These are phyloP conservation scores for Leptocoma aspasia DNA, from an alignment of 2,113 vertebrate species.

Conservation along the genomic window DNA sequence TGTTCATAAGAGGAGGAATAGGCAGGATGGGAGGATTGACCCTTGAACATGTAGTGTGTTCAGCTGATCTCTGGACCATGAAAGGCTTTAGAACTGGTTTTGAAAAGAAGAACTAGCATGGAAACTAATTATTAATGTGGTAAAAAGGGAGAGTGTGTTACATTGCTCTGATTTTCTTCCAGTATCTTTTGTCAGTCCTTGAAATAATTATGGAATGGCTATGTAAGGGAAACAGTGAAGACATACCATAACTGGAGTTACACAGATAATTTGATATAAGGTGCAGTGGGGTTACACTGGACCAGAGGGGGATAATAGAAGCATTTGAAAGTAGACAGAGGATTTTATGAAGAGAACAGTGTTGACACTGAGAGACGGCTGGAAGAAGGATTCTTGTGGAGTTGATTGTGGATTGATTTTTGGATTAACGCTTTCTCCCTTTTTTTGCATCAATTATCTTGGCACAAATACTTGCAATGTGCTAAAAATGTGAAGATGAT, in stretches of 20 bases:
- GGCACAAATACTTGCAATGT: background rate
- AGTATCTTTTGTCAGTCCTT: background rate
- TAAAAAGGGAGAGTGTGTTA: background rate
- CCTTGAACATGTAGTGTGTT: background rate
- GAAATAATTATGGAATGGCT: background rate
- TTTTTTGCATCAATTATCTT: background rate
- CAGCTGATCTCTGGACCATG: background rate
- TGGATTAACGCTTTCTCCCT: background rate
- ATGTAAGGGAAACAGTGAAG: background rate
- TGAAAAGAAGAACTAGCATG: background rate
- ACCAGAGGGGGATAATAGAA: background rate
- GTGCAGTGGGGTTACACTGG: background rate
- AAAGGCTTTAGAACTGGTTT: background rate
- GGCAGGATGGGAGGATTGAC: background rate
- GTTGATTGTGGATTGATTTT: background rate
- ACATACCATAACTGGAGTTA: background rate
- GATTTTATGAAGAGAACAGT: background rate
- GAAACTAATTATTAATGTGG: background rate
- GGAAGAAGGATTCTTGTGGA: background rate
- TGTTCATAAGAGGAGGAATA: background rate
- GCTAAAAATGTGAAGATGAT: background rate
- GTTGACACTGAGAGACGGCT: background rate
- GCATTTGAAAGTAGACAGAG: background rate
- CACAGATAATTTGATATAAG: background rate
- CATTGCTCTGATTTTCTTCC: background rate